A percentile compares a stretch with the other conserved stretches of the same genome.
Evolutionary conservation across 2,113 vertebrate species (phyloP).

Genomic region (Bettongia penicillata): DNA sequence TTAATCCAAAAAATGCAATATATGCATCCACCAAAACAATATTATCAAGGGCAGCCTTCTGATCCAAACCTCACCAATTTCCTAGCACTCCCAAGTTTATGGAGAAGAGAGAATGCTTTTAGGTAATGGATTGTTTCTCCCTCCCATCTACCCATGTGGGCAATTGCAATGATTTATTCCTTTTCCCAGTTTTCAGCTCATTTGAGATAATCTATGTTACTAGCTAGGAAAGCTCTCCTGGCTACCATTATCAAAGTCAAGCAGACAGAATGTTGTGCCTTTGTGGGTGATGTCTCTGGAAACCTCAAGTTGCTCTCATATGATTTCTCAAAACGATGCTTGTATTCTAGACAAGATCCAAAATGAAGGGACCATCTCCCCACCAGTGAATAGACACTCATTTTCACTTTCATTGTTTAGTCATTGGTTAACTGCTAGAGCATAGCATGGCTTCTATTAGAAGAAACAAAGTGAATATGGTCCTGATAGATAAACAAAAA

Average conservation of each 20-base stretch:
- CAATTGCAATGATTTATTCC: background rate
- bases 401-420: background rate
- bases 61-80: background rate
- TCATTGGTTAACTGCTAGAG: background rate
- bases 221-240: background rate
- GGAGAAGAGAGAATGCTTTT: background rate
- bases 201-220: background rate
- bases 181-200: conserved; percentile 24
- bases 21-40: fast-evolving
- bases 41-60: conserved; percentile 12
- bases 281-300: background rate
- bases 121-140: background rate
- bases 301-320: background rate
- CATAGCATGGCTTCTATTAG: background rate
- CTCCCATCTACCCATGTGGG: background rate
- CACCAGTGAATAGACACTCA: background rate
- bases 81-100: background rate
- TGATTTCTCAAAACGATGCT: background rate
- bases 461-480: background rate
- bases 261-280: background rate
- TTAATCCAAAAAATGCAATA: conserved; percentile 46
- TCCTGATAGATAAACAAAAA: background rate
- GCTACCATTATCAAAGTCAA: conserved; percentile 31
- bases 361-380: conserved; percentile 20
- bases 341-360: conserved; percentile 24